These are phyloP conservation scores for Crotalus helleri DNA, from an alignment of 2,113 vertebrate genomes.

Conservation along the genomic window DNA sequence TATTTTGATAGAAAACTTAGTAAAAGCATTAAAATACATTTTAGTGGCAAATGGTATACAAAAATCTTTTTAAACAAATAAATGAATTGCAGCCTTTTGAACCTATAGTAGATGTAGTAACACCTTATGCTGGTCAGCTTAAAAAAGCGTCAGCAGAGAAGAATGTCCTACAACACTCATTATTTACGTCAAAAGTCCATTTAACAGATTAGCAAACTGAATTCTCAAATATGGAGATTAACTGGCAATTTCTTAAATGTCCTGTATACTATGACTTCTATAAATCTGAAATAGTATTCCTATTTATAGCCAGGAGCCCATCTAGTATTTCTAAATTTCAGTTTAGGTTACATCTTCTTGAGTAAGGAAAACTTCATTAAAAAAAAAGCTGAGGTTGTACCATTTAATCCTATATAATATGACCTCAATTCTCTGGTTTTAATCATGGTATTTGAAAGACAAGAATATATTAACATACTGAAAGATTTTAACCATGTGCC, in stretches of 20 bases:
- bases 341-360: not conserved
- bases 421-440: constrained; percentile 49
- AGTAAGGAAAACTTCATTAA: constrained; percentile 17
- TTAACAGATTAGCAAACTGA: not conserved
- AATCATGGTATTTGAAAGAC: constrained; percentile 57
- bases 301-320: not conserved
- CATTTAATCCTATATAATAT: constrained; percentile 9
- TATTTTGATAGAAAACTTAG: not conserved
- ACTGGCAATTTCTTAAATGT: not conserved
- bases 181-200: not conserved
- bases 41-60: not conserved
- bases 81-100: not conserved
- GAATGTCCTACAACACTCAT: not conserved
- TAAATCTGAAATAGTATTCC: not conserved
- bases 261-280: not conserved
- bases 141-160: not conserved
- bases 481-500: constrained; percentile 32
- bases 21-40: not conserved
- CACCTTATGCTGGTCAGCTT: not conserved
- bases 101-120: not conserved
- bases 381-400: constrained; percentile 20
- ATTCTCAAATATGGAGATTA: not conserved
- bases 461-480: constrained; percentile 39
- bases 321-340: not conserved
- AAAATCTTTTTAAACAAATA: not conserved